These are phyloP conservation scores for Diadegma fenestrale DNA, from an alignment of 2,888 invertebrate species.

Conservation along the genomic window DNA sequence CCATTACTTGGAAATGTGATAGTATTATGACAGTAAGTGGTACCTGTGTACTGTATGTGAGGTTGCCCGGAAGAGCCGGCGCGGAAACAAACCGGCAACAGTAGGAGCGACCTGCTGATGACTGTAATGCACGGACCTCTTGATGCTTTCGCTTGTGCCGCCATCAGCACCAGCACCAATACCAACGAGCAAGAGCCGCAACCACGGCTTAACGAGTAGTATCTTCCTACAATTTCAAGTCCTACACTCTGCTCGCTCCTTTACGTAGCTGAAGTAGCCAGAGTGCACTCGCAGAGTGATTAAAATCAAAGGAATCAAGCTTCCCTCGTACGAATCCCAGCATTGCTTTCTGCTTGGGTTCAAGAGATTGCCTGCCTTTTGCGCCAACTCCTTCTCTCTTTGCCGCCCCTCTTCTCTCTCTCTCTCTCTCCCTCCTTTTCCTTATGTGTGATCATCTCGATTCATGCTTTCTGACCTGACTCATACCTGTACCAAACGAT, in stretches of 20 bases:
- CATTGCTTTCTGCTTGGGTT: slow-evolving; percentile 50
- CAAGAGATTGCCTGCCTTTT: slow-evolving; percentile 55
- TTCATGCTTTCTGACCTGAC: slow-evolving; percentile 20
- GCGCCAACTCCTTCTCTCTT: not conserved
- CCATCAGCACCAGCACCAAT: slow-evolving; percentile 27
- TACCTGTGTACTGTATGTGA: slow-evolving; percentile 76
- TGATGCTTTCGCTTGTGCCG: slow-evolving; percentile 56
- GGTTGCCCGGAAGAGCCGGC: slow-evolving; percentile 68
- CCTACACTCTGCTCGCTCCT: slow-evolving; percentile 70
- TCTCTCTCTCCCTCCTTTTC: slow-evolving; percentile 1
- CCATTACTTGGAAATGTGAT: slow-evolving; percentile 80
- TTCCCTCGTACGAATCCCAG: slow-evolving; percentile 4
- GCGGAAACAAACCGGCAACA: slow-evolving; percentile 50
- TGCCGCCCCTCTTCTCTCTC: slow-evolving; percentile 1
- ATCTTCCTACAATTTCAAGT: slow-evolving; percentile 78
- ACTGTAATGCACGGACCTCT: slow-evolving; percentile 75
- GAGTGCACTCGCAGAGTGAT: slow-evolving; percentile 58
- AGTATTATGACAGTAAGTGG: slow-evolving; percentile 80
- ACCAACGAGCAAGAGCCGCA: slow-evolving; percentile 18
- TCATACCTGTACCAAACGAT: slow-evolving; percentile 36
- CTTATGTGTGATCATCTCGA: slow-evolving; percentile 23
- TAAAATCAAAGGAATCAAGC: slow-evolving; percentile 65
- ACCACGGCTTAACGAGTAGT: slow-evolving; percentile 74
- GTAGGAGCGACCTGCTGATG: slow-evolving; percentile 70
- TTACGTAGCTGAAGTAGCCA: slow-evolving; percentile 27